phyloP scores from a whole-genome alignment of 1,140 invertebrate species.

The Trichogramma pretiosum region DNA sequence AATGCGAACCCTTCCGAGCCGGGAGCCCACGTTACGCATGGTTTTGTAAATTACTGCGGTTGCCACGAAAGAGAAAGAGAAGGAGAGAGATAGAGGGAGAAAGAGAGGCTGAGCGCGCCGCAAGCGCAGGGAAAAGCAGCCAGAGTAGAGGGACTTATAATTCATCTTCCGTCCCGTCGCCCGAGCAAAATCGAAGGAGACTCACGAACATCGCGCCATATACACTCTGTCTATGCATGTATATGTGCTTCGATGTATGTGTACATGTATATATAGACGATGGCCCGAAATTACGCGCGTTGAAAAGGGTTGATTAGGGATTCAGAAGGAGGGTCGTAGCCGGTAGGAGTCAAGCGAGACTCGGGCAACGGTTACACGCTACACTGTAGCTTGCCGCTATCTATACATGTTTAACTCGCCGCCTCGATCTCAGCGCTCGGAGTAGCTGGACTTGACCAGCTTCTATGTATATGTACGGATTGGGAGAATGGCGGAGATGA shows the following conservation, averaged over 20 bases:
- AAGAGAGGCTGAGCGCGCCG: background rate
- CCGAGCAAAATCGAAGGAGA: conserved; percentile 15
- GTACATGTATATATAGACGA: no score
- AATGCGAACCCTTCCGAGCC: conserved; percentile 11
- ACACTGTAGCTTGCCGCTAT: no score
- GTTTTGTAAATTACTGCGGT: conserved; percentile 21
- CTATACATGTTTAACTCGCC: no score
- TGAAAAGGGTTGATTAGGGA: conserved; percentile 49
- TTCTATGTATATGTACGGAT: no score
- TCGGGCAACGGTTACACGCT: conserved; percentile 38
- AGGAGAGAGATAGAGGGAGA: background rate
- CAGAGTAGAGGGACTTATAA: conserved; percentile 18
- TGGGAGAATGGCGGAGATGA: conserved; percentile 40
- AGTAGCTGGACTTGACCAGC: no score
- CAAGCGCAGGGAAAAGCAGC: conserved; percentile 2
- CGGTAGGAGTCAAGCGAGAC: no score
- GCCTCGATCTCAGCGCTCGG: no score
- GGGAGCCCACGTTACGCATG: conserved; percentile 11
- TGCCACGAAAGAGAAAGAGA: conserved; percentile 3
- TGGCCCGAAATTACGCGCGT: conserved; percentile 40
- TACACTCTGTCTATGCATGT: no score
- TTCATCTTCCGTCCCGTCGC: conserved; percentile 19
- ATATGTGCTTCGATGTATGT: no score
- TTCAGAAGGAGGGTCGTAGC: conserved; percentile 39
- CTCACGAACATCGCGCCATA: conserved; percentile 8